Evolutionary conservation across 2,113 vertebrate genomes (phyloP).

Genomic region (Barnardius zonarius): DNA sequence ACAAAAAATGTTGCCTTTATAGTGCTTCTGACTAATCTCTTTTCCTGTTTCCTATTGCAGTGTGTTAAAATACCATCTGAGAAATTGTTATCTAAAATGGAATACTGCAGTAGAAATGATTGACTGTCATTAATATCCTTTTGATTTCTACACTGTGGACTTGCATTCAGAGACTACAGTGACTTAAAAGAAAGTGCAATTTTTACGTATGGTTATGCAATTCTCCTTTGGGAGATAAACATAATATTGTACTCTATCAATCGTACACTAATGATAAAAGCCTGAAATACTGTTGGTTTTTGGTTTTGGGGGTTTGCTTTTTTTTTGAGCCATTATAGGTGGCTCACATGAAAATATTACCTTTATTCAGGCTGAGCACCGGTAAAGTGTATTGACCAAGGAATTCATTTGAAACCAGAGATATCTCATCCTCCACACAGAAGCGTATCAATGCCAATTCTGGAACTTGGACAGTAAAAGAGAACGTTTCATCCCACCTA

Average conservation of each 20-base stretch:
- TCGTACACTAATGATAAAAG: not conserved
- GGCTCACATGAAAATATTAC: slow-evolving; percentile 66
- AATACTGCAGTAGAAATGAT: not conserved
- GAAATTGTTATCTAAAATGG: not conserved
- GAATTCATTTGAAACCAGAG: slow-evolving; percentile 78
- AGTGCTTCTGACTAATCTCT: not conserved
- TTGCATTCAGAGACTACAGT: not conserved
- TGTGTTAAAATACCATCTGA: not conserved
- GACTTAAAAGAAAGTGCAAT: not conserved
- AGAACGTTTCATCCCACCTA: slow-evolving; percentile 81
- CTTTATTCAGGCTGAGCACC: slow-evolving; percentile 82
- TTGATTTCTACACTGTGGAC: not conserved
- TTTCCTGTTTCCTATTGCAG: not conserved
- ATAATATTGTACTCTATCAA: not conserved
- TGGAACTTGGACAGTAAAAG: slow-evolving; percentile 78
- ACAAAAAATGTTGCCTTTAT: not conserved
- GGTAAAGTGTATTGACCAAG: slow-evolving; percentile 87
- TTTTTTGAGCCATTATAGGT: not conserved
- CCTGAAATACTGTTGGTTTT: not conserved
- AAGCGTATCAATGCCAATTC: slow-evolving; percentile 86
- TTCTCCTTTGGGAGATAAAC: not conserved
- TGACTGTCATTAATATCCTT: not conserved
- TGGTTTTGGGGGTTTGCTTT: not conserved
- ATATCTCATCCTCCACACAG: slow-evolving; percentile 76
- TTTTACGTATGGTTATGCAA: not conserved